Percentiles rank a stretch among this genome's conserved stretches.
phyloP scores from a whole-genome alignment of 1,140 invertebrate genomes.

The Plodia interpunctella region DNA sequence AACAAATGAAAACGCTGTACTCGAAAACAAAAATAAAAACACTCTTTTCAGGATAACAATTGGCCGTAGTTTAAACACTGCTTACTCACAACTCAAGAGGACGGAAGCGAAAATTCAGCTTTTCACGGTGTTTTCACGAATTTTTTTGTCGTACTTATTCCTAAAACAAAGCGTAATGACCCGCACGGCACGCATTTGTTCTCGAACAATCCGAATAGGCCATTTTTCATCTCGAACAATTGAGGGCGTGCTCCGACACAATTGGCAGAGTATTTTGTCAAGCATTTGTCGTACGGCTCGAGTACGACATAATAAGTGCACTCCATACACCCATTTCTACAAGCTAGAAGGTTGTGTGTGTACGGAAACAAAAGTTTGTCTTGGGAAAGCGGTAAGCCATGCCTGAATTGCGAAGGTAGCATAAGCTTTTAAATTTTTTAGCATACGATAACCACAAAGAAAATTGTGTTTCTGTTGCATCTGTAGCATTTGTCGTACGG shows the following conservation, averaged over 20 bases:
- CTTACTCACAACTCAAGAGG: constrained; percentile 48
- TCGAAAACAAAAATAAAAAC: not conserved
- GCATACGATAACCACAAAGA: too few species aligned
- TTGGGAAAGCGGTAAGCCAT: not conserved
- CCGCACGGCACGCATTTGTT: constrained; percentile 73
- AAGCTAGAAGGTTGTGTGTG: constrained; percentile 11
- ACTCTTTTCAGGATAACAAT: constrained; percentile 40
- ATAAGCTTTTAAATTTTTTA: too few species aligned
- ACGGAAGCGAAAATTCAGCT: constrained; percentile 60
- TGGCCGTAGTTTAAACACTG: constrained; percentile 54
- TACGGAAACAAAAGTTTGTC: constrained; percentile 13
- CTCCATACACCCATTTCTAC: constrained; percentile 34
- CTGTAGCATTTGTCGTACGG: too few species aligned
- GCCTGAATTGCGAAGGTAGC: too few species aligned
- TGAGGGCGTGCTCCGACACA: constrained; percentile 69
- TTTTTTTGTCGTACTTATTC: constrained; percentile 70
- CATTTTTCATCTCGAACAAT: constrained; percentile 76
- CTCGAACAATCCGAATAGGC: constrained; percentile 72
- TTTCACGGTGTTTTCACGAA: constrained; percentile 58
- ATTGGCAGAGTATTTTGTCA: constrained; percentile 74
- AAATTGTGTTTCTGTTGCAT: too few species aligned
- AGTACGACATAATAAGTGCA: constrained; percentile 55
- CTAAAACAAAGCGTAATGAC: constrained; percentile 75
- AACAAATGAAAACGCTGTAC: not conserved
- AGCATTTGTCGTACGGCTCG: constrained; percentile 62